A percentile compares a stretch with the other conserved stretches of the same genome.
Evolutionary conservation across 2,888 invertebrate species (phyloP).

Genomic region (Molorchus minor): DNA sequence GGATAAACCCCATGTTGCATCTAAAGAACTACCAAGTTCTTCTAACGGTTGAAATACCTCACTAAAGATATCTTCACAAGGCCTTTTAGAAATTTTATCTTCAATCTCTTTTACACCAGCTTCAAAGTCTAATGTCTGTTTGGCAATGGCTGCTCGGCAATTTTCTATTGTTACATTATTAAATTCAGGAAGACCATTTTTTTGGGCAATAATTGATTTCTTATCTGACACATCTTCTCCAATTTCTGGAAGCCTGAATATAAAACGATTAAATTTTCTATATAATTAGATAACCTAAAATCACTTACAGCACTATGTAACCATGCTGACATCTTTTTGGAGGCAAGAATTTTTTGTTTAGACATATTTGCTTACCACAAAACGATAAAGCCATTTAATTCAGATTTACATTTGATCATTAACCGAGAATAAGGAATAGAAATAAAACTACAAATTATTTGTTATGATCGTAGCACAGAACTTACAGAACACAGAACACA

Average conservation of each 20-base stretch:
- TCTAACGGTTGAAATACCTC: constrained; percentile 81
- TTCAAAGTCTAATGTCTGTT: constrained; percentile 84
- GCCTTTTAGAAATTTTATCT: constrained; percentile 62
- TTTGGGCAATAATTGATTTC: constrained; percentile 77
- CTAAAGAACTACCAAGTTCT: constrained; percentile 74
- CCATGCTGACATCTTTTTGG: constrained; percentile 63
- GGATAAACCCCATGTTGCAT: constrained; percentile 87
- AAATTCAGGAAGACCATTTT: constrained; percentile 82
- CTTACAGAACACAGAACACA: no score
- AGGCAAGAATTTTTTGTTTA: constrained; percentile 41
- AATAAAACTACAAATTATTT: no score
- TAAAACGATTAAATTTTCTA: constrained; percentile 28
- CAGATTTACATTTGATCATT: no score
- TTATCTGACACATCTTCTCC: constrained; percentile 82
- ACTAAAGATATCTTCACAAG: constrained; percentile 71
- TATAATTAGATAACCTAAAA: constrained; percentile 27
- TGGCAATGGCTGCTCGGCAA: constrained; percentile 85
- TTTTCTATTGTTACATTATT: constrained; percentile 82
- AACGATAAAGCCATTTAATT: constrained; percentile 59
- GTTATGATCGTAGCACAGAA: no score
- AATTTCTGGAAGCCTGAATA: constrained; percentile 78
- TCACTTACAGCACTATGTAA: constrained; percentile 76
- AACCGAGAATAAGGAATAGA: no score
- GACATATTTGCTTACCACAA: constrained; percentile 49
- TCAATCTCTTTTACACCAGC: constrained; percentile 77